These are phyloP conservation scores for Ophion ventricosus DNA, from an alignment of 2,888 invertebrate species.

Conservation along the genomic window DNA sequence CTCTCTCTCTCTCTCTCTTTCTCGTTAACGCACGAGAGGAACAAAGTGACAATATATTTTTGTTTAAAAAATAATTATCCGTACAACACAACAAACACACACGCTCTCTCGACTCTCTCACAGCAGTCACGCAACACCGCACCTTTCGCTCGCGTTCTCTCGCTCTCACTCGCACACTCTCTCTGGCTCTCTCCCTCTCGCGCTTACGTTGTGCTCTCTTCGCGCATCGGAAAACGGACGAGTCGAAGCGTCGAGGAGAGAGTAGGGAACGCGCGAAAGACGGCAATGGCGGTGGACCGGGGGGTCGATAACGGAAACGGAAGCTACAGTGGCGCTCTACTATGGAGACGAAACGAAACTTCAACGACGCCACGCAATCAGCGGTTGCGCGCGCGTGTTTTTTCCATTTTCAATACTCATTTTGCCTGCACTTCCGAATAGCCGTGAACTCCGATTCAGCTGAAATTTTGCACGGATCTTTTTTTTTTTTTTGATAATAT, in stretches of 20 bases:
- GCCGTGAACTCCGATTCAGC: neutral
- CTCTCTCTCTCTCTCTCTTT: neutral
- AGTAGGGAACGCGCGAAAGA: slow-evolving; percentile 55
- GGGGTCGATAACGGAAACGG: slow-evolving; percentile 75
- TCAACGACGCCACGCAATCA: neutral
- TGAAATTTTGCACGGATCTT: too few species aligned
- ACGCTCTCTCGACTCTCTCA: slow-evolving; percentile 78
- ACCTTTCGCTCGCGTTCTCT: slow-evolving; percentile 73
- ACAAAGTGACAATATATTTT: slow-evolving; percentile 52
- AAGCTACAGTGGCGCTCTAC: slow-evolving; percentile 46
- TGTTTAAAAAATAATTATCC: slow-evolving; percentile 70
- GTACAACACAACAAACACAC: slow-evolving; percentile 81
- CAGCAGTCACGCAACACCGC: slow-evolving; percentile 80
- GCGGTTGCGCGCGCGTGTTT: slow-evolving; percentile 1
- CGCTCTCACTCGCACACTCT: slow-evolving; percentile 72
- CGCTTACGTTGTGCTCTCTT: slow-evolving; percentile 67
- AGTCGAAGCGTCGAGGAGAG: slow-evolving; percentile 63
- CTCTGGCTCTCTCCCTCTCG: slow-evolving; percentile 72
- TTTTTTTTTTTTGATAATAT: too few species aligned
- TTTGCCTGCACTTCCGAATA: neutral
- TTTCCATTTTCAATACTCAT: neutral
- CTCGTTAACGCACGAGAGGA: slow-evolving; percentile 47
- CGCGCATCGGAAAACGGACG: slow-evolving; percentile 71
- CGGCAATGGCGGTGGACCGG: slow-evolving; percentile 52
- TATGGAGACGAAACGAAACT: neutral